Evolutionary conservation across 1,140 invertebrate species (phyloP), one percentile per base, ranked within the genome.

Genomic region (Drosophila pseudoananassae): DNA sequence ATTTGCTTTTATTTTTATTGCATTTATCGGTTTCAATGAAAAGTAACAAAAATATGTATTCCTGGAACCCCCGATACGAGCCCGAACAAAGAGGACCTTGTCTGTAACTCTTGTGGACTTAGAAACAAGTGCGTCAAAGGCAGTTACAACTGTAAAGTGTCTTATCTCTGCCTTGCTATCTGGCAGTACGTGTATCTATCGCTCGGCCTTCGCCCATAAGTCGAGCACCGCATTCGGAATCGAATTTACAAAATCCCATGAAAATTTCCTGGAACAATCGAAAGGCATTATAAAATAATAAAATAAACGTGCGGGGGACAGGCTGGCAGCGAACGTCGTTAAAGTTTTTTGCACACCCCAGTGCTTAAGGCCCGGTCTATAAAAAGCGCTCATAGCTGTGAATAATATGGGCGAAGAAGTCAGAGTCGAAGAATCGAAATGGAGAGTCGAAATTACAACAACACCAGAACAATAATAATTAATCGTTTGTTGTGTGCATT

Each of bases 281-380:
- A 75, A 65, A 75, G 52, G 51, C 20, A 57, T 49, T 50, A 73
- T 58, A 72, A 54, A 53, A 71, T 49, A 69, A 27, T 27, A 27
- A 49, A 57, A 61, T 7, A 50, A n/a, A 38, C 43, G 25, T 52
- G 25, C 23, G 31, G 54, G 54, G 72, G 59, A 63, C 58, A 53
- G 64, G 27, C 60, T n/a, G 58, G 43, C 23, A 47, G 38, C 33
- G 4, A 33, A 10, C 31, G 74, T 71, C 74, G 54, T 85, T 75
- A 87, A 85, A 33, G 64, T 74, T 31, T 36, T 36, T 36, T 36
- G 63, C 81, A 61, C 78, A 56, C 25, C 49, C 27, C 69, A 80
- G 17, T 49, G 33, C 40, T 27, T 63, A 81, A 81, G 55, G 38
- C 33, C 25, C 25, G 25, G 51, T 27, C 46, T 29, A 87, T 87